Percentiles rank a stretch among this genome's conserved stretches.
These are phyloP conservation scores for Drosophila parabipectinata DNA, from an alignment of 1,140 invertebrate genomes.

Conservation along the genomic window DNA sequence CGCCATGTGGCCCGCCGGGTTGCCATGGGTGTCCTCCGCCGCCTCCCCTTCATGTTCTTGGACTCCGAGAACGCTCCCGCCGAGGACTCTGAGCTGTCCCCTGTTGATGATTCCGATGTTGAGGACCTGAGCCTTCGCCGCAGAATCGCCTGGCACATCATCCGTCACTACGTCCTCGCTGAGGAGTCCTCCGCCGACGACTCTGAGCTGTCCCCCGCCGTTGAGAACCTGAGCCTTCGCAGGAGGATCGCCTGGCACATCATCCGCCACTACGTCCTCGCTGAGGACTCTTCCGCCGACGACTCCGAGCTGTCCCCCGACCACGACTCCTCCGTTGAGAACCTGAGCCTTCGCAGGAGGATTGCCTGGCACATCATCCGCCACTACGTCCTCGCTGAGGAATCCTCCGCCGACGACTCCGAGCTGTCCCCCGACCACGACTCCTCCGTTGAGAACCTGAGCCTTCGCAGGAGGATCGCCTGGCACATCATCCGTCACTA, in stretches of 20 bases:
- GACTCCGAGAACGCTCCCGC: neutral
- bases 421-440: neutral
- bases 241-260: no score
- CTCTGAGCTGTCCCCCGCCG: neutral
- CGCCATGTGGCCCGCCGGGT: neutral
- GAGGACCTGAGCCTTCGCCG: neutral
- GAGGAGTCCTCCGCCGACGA: neutral
- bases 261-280: no score
- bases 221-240: neutral
- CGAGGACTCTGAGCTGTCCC: neutral
- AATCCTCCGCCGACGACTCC: neutral
- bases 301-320: neutral
- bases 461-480: no score
- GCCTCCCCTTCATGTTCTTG: neutral
- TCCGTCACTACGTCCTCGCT: neutral
- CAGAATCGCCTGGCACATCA: neutral
- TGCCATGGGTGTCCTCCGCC: neutral
- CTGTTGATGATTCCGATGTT: neutral
- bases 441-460: no score
- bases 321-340: neutral
- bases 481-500: neutral
- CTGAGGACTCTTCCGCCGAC: neutral
- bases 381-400: neutral
- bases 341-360: neutral
- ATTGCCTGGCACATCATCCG: neutral